Evolutionary conservation across 1,140 invertebrate species (phyloP), one percentile per base, ranked within the genome.

Genomic region (Zaprionus ghesquierei): DNA sequence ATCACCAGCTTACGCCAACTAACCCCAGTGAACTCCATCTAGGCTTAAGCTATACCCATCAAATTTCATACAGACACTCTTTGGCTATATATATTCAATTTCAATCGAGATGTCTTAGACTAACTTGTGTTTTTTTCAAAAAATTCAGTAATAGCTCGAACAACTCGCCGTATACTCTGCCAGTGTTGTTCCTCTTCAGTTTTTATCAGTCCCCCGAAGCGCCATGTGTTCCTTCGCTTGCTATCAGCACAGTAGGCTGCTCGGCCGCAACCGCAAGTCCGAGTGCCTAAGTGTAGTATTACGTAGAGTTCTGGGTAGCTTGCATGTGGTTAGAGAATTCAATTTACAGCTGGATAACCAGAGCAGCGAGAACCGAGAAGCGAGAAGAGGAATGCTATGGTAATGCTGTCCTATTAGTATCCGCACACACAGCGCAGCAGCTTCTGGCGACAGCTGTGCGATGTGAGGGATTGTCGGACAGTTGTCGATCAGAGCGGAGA

Each of bases 271-370:
- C 69, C 69, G 63, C 69, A 72, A 72, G 33, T 49, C 35, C 22
- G 23, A 70, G 68, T 65, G 69, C 44, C 69, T 71, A 64, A 71
- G 33, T 71, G 46, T 53, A 59, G 54, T 29, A 72, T 72, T 72
- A 53, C 35, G 35, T n/a, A 18, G 53, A 49, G 15, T 54, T 18
- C 8, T 12, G 25, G 27, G 38, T 27, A 46, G 27, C 1, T 27
- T 9, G 8, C 50, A 31, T 69, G 68, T 35, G 68, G 59, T 55
- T 62, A 23, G 8, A 20, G 33, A 18, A 35, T 66, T 58, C 27
- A 31, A 61, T 49, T 60, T 25, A 20, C 18, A 29, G 27, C 50
- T 13, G 35, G 12, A 33, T n/a, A n/a, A n/a, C 12, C 6, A 12
- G 35, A 12, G 33, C 33, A 35, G 9, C 5, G 6, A 35, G 5